phyloP scores from a whole-genome alignment of 92 coral and sea anemone genomes.

The Desmophyllum pertusum region DNA sequence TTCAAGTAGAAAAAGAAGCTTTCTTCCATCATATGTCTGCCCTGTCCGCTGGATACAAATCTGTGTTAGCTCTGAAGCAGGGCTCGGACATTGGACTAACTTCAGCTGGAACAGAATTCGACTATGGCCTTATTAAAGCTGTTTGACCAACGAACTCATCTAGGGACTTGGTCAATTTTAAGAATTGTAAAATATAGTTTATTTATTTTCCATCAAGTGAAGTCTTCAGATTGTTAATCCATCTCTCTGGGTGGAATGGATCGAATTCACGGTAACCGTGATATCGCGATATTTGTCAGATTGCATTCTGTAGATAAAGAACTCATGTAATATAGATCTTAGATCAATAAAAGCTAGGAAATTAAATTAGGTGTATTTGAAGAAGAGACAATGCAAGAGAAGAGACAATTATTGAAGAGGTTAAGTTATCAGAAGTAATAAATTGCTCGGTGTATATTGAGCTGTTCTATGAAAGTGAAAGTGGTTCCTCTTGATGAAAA shows the following conservation, averaged over 20 bases:
- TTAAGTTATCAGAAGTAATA: background rate
- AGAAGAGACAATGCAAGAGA: background rate
- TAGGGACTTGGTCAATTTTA: background rate
- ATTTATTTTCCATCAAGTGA: slow-evolving; percentile 21
- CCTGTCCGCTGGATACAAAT: slow-evolving; percentile 96
- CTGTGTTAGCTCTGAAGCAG: slow-evolving; percentile 90
- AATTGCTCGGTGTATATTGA: no score
- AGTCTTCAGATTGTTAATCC: background rate
- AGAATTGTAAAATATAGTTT: slow-evolving; percentile 7
- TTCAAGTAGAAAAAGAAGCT: slow-evolving; percentile 96
- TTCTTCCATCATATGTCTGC: slow-evolving; percentile 99
- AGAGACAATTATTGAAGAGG: background rate
- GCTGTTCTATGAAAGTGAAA: no score
- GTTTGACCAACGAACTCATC: slow-evolving; percentile 35
- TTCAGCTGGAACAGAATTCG: slow-evolving; percentile 55
- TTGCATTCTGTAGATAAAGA: background rate
- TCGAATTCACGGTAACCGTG: background rate
- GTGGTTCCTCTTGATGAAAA: no score
- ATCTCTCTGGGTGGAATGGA: background rate
- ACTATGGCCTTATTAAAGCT: slow-evolving; percentile 80
- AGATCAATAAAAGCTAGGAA: background rate
- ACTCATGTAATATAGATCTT: background rate
- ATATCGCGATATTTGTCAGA: background rate
- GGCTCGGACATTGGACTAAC: slow-evolving; percentile 81
- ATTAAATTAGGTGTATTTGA: background rate